Evolutionary conservation across 2,797 vertebrate genomes (phyloP).

Genomic region (Zalophus californianus): DNA sequence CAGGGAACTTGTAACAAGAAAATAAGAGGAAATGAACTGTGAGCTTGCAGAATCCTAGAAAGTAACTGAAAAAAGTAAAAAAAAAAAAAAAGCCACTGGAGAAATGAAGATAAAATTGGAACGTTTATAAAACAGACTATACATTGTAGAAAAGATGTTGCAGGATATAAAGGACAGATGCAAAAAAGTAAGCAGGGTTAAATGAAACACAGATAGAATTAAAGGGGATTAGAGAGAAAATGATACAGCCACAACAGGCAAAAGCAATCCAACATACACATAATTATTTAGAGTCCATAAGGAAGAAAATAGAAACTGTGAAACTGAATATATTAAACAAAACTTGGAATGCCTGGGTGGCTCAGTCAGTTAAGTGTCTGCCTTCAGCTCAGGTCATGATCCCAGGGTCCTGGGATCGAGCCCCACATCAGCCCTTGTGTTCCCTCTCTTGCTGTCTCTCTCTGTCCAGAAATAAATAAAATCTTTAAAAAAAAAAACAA

Average conservation of each 20-base stretch:
- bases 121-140: neutral
- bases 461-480: too few relatives aligned
- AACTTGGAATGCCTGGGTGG: neutral
- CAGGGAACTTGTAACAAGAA: neutral
- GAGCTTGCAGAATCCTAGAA: constrained; percentile 7
- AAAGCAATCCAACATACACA: neutral
- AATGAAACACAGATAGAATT: constrained; percentile 5
- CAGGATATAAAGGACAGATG: neutral
- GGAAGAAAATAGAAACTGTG: neutral
- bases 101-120: neutral
- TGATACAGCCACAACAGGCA: neutral
- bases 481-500: too few relatives aligned
- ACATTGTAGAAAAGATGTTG: neutral
- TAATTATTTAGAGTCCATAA: neutral
- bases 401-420: neutral
- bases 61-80: neutral
- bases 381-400: neutral
- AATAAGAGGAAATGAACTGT: constrained; percentile 25
- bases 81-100: neutral
- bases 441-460: too few relatives aligned
- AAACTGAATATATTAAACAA: neutral
- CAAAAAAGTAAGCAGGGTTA: neutral
- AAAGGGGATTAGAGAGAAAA: constrained; percentile 5
- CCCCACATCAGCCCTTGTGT: too few relatives aligned
- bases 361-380: neutral